A percentile compares a stretch with the other conserved stretches of the same genome.
Conservation (phyloP, 2,888 invertebrate species). For the Caenorhabditis sp. region DNA sequence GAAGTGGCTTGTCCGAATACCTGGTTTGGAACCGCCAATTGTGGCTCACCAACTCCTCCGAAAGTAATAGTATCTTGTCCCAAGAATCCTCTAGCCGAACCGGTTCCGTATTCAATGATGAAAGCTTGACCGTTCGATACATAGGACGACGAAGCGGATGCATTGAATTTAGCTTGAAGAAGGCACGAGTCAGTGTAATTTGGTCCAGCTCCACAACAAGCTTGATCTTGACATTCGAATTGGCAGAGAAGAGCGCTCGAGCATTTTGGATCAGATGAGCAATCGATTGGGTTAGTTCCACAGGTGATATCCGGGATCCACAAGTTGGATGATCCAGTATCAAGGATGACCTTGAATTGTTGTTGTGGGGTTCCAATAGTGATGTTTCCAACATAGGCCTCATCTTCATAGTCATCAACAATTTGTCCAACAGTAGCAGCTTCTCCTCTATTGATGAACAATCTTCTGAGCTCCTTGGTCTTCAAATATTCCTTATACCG, state of each 20-base stretch:
- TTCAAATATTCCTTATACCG: slow-evolving; percentile 35
- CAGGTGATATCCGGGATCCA: slow-evolving; percentile 60
- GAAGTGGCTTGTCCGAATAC: slow-evolving; percentile 74
- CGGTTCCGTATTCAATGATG: slow-evolving; percentile 55
- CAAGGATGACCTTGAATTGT: slow-evolving; percentile 51
- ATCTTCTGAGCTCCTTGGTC: slow-evolving; percentile 27
- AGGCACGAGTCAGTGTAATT: slow-evolving; percentile 53
- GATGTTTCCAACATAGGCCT: slow-evolving; percentile 74
- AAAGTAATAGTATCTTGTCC: slow-evolving; percentile 53
- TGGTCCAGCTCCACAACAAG: slow-evolving; percentile 50
- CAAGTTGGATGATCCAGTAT: slow-evolving; percentile 56
- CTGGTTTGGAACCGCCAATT: slow-evolving; percentile 72
- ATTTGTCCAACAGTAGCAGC: slow-evolving; percentile 22
- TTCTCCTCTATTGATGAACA: slow-evolving; percentile 13
- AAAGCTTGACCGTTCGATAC: slow-evolving; percentile 47
- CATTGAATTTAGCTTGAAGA: slow-evolving; percentile 51
- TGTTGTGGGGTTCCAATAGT: slow-evolving; percentile 75
- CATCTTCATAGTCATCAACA: slow-evolving; percentile 52
- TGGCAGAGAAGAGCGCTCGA: slow-evolving; percentile 31
- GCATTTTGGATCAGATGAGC: slow-evolving; percentile 9
- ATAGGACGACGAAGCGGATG: slow-evolving; percentile 52
- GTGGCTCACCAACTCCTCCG: slow-evolving; percentile 45
- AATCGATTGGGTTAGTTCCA: slow-evolving; percentile 36
- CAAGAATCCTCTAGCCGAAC: slow-evolving; percentile 50
- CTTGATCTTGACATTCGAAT: slow-evolving; percentile 48